These are phyloP conservation scores for Hydrotaea diabolus DNA, from an alignment of 2,888 invertebrate genomes.

Conservation along the genomic window DNA sequence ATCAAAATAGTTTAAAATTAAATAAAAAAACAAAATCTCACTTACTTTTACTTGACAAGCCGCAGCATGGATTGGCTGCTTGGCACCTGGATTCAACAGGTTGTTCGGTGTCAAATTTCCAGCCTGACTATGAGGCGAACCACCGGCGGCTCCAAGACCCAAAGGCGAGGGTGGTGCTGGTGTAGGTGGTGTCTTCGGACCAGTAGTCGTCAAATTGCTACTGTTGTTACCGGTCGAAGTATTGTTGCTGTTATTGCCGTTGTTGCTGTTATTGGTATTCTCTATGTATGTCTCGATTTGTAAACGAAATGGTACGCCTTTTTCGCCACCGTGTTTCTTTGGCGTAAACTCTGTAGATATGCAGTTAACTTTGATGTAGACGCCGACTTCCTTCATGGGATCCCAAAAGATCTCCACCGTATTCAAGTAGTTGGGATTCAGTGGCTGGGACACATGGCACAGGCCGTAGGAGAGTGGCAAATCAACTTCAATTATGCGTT, in stretches of 20 bases:
- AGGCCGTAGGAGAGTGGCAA: slow-evolving; percentile 96
- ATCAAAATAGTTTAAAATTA: too few species aligned
- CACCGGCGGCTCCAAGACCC: not conserved
- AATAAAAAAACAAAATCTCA: slow-evolving; percentile 68
- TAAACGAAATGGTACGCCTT: slow-evolving; percentile 97
- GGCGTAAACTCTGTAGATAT: slow-evolving; percentile 99
- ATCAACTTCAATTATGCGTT: slow-evolving; percentile 95
- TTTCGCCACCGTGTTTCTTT: slow-evolving; percentile 98
- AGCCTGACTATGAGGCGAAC: slow-evolving; percentile 62
- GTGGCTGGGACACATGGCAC: slow-evolving; percentile 89
- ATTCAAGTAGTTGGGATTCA: slow-evolving; percentile 86
- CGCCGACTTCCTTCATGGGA: slow-evolving; percentile 96
- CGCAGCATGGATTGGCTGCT: slow-evolving; percentile 91
- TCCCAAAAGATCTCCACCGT: slow-evolving; percentile 96
- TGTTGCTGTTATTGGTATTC: slow-evolving; percentile 70
- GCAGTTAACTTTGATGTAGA: slow-evolving; percentile 97
- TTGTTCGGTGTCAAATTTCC: slow-evolving; percentile 71
- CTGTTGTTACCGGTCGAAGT: slow-evolving; percentile 57
- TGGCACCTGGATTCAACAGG: slow-evolving; percentile 75
- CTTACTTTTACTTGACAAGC: slow-evolving; percentile 97
- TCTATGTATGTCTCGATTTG: slow-evolving; percentile 92
- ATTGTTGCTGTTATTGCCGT: slow-evolving; percentile 64
- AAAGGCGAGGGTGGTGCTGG: slow-evolving; percentile 40
- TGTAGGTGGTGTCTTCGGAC: slow-evolving; percentile 38
- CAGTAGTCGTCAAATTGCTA: slow-evolving; percentile 47